Conservation (phyloP, 2,113 vertebrate genomes). For the Gobius niger region DNA sequence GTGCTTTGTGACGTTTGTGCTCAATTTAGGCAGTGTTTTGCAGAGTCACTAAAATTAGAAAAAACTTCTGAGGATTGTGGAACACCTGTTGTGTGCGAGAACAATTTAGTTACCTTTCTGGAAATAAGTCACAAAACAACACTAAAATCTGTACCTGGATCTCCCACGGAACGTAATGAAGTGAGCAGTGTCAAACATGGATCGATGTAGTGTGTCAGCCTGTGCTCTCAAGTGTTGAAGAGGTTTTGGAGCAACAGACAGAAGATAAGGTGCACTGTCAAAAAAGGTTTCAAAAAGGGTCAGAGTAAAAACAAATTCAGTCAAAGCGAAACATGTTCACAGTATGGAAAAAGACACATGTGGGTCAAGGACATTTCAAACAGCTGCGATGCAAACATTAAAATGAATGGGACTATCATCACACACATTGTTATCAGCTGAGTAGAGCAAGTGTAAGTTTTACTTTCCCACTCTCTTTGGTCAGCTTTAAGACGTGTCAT, state of each 20-base stretch:
- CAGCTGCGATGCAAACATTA: neutral
- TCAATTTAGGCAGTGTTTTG: conserved; percentile 70
- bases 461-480: neutral
- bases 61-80: conserved; percentile 38
- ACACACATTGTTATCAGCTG: neutral
- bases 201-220: conserved; percentile 23
- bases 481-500: neutral
- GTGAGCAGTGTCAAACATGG: conserved; percentile 25
- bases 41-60: conserved; percentile 24
- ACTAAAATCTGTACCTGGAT: conserved; percentile 12
- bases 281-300: conserved; percentile 28
- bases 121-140: conserved; percentile 33
- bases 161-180: conserved; percentile 5
- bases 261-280: conserved; percentile 55
- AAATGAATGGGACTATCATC: neutral
- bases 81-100: conserved; percentile 31
- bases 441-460: neutral
- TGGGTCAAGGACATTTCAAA: neutral
- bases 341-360: conserved; percentile 13
- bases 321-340: conserved; percentile 35
- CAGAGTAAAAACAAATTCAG: conserved; percentile 31
- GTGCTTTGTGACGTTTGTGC: conserved; percentile 66
- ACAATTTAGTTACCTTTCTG: conserved; percentile 32
- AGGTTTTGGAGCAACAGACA: neutral
- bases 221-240: neutral